phyloP scores from a whole-genome alignment of 1,140 invertebrate genomes.

The Neocloeon triangulifer region DNA sequence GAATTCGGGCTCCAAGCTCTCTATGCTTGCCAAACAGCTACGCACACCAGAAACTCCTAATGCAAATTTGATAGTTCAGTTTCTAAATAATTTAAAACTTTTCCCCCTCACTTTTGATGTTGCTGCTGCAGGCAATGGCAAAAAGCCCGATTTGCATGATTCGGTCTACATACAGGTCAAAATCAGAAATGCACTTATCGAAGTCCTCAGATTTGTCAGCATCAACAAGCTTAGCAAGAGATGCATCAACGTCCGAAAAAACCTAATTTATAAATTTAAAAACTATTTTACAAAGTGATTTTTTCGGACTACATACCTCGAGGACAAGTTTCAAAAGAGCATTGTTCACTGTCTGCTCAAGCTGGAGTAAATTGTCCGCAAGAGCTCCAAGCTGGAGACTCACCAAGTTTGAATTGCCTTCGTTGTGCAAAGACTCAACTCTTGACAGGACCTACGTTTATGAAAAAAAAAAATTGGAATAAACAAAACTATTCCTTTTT shows the following conservation, averaged over 20 bases:
- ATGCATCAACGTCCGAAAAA: conserved; percentile 17
- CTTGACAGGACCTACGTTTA: too few relatives aligned
- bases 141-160: conserved; percentile 38
- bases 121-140: conserved; percentile 36
- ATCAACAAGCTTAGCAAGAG: conserved; percentile 18
- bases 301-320: too few relatives aligned
- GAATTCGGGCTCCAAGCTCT: conserved; percentile 36
- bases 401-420: conserved; percentile 15
- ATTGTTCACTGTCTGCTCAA: conserved; percentile 20
- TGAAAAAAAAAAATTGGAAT: too few relatives aligned
- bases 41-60: conserved; percentile 29
- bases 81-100: too few relatives aligned
- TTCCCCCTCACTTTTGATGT: conserved; percentile 30
- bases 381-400: conserved; percentile 18
- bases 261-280: too few relatives aligned
- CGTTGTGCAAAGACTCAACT: too few relatives aligned
- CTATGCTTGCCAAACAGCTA: conserved; percentile 35
- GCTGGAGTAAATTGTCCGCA: conserved; percentile 17
- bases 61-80: too few relatives aligned
- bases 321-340: conserved; percentile 19
- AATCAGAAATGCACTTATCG: conserved; percentile 23
- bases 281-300: too few relatives aligned
- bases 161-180: conserved; percentile 38
- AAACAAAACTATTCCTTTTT: conserved; percentile 17
- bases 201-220: conserved; percentile 18